phyloP scores from a whole-genome alignment of 2,888 invertebrate species.

The Anticlea derivata region DNA sequence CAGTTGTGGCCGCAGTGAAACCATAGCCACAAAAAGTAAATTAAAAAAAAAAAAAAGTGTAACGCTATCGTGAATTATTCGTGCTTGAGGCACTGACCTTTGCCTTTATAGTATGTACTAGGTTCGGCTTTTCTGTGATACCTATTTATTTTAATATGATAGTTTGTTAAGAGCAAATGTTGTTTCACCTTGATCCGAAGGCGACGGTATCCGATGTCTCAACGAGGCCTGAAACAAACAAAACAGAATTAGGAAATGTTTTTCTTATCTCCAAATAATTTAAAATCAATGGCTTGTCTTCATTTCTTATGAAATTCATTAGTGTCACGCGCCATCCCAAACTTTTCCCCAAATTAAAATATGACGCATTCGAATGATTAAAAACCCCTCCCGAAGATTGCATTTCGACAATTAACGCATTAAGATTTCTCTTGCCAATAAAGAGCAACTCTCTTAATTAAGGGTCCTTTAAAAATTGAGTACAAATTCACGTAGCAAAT shows the following conservation, averaged over 20 bases:
- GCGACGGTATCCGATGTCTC: constrained; percentile 72
- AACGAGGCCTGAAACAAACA: constrained; percentile 74
- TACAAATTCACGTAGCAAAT: constrained; percentile 82
- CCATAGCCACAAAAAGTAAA: no score
- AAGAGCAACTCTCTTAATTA: constrained; percentile 81
- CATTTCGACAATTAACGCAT: constrained; percentile 84
- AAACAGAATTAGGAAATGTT: constrained; percentile 11
- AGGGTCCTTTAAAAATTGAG: constrained; percentile 82
- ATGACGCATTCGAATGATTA: constrained; percentile 76
- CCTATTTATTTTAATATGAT: no score
- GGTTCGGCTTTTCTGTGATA: no score
- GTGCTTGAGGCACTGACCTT: no score
- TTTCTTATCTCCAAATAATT: background rate
- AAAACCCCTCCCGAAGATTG: constrained; percentile 77
- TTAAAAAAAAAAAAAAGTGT: no score
- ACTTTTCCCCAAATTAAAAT: constrained; percentile 69
- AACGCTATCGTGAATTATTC: no score
- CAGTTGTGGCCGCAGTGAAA: no score
- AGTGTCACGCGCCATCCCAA: constrained; percentile 54
- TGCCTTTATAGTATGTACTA: no score
- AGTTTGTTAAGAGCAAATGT: no score
- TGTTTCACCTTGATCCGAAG: constrained; percentile 72
- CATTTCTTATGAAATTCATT: constrained; percentile 55
- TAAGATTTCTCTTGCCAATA: constrained; percentile 79
- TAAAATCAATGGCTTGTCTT: constrained; percentile 6